These are phyloP conservation scores for Monopis laevigella DNA, from an alignment of 2,888 invertebrate species.

Conservation along the genomic window DNA sequence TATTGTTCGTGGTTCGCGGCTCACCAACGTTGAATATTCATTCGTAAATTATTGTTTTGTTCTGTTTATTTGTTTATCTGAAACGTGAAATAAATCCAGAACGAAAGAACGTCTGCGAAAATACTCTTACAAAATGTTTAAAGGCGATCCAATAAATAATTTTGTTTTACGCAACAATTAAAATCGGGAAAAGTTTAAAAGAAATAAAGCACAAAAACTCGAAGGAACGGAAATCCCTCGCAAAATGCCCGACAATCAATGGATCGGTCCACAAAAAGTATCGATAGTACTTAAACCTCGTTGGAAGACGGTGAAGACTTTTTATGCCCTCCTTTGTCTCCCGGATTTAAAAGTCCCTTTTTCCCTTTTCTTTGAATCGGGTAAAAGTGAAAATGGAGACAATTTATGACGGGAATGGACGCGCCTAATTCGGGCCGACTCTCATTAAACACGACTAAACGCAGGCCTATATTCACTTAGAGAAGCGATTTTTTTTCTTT, in stretches of 20 bases:
- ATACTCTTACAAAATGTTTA: no score
- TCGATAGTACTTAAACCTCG: constrained; percentile 35
- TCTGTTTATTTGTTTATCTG: constrained; percentile 1
- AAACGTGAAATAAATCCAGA: no score
- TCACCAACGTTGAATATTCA: constrained; percentile 22
- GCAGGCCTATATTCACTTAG: constrained; percentile 52
- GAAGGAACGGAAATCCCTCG: constrained; percentile 1
- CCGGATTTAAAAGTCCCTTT: constrained; percentile 6
- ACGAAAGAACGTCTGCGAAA: no score
- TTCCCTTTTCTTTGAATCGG: constrained; percentile 12
- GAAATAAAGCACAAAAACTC: constrained; percentile 6
- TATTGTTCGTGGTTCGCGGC: constrained; percentile 17
- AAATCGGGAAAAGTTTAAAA: neutral
- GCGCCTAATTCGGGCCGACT: constrained; percentile 43
- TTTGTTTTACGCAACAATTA: no score
- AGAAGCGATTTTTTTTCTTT: constrained; percentile 35
- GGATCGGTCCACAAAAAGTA: constrained; percentile 26
- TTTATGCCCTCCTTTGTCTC: constrained; percentile 13
- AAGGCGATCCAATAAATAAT: no score
- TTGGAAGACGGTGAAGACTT: constrained; percentile 20
- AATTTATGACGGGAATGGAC: constrained; percentile 59
- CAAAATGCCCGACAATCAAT: constrained; percentile 33
- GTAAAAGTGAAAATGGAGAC: constrained; percentile 35
- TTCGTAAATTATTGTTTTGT: constrained; percentile 14
- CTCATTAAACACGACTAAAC: constrained; percentile 57